Conservation (phyloP, 2,888 invertebrate genomes). For the Tetrapedia diversipes region DNA sequence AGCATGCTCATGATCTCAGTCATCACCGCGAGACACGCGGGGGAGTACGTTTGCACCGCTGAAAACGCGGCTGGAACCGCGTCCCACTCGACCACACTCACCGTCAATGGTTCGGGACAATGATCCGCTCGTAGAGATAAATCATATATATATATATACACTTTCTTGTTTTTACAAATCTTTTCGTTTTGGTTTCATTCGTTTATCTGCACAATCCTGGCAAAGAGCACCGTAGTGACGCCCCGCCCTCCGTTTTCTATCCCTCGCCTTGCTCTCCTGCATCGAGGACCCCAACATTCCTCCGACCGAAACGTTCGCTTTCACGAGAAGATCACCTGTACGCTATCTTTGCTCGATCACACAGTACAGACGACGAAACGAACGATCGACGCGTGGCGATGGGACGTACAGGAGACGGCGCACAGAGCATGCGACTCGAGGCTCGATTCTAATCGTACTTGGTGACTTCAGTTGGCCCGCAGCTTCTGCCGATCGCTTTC, state of each 20-base stretch:
- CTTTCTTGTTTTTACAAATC: slow-evolving; percentile 33
- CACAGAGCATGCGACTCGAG: slow-evolving; percentile 9
- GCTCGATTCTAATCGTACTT: slow-evolving; percentile 10
- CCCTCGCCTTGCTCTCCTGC: slow-evolving; percentile 8
- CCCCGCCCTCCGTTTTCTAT: not conserved
- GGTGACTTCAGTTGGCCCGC: slow-evolving; percentile 87
- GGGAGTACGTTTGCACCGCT: slow-evolving; percentile 83
- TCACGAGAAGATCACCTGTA: not conserved
- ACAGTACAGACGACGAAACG: not conserved
- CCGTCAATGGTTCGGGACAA: slow-evolving; percentile 83
- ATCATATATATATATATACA: no score
- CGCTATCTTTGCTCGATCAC: not conserved
- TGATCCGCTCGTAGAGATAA: slow-evolving; percentile 60
- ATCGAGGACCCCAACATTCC: slow-evolving; percentile 15
- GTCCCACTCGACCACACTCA: slow-evolving; percentile 81
- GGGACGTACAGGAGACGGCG: not conserved
- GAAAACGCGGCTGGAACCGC: slow-evolving; percentile 82
- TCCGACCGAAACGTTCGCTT: not conserved
- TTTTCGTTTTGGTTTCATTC: slow-evolving; percentile 49
- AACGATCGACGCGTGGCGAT: not conserved
- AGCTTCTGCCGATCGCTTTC: slow-evolving; percentile 90
- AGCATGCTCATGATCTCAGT: slow-evolving; percentile 88
- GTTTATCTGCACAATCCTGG: slow-evolving; percentile 58
- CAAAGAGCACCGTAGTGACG: slow-evolving; percentile 60
- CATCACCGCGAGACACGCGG: slow-evolving; percentile 84